Evolutionary conservation across 2,888 invertebrate species (phyloP), one percentile per base, ranked within the genome.

Genomic region (Leptinotarsa rubiginosa): DNA sequence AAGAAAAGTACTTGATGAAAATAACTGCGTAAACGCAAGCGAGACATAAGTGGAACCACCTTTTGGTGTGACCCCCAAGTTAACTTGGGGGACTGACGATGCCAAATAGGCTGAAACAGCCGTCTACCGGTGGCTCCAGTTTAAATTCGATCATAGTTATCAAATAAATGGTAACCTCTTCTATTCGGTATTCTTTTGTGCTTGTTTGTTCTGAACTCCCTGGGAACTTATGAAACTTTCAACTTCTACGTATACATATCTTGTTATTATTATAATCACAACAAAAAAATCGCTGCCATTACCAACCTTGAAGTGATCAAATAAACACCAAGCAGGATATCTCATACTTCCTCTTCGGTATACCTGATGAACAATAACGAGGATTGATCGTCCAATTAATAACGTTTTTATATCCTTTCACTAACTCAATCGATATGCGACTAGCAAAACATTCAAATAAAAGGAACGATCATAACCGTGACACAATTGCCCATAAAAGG

Each of bases 401-500:
- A 62, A 62, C 31, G 41, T 62, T 62, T 62, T 62, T 62, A n/a
- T 62, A 62, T 31, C 62, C 62, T 62, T 62, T 62, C 62, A 62
- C 62, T 62, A 62, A 16, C 31, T 31, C 62, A 41, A 62, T 62
- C 41, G 41, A 41, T 41, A n/a, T 62, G 31, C 10, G 41, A 12
- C 2, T 41, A 41, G 41, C 25, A 25, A 31, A 62, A 41, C n/a
- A 41, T 62, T 62, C n/a, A 12, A 41, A 62, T 31, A 31, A 41
- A 62, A 41, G 31, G 31, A 62, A 31, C 62, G 62, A 18, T 41
- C n/a, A 62, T 62, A 62, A n/a, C 62, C 62, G 62, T 62, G 62
- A 62, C 62, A 62, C 41, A 62, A 41, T 62, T 62, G 62, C 31
- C 62, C 62, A n/a, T 62, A 62, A 62, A 62, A 62, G 62, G 62